Conservation (phyloP, 1,140 invertebrate species). For the Agrilus planipennis region DNA sequence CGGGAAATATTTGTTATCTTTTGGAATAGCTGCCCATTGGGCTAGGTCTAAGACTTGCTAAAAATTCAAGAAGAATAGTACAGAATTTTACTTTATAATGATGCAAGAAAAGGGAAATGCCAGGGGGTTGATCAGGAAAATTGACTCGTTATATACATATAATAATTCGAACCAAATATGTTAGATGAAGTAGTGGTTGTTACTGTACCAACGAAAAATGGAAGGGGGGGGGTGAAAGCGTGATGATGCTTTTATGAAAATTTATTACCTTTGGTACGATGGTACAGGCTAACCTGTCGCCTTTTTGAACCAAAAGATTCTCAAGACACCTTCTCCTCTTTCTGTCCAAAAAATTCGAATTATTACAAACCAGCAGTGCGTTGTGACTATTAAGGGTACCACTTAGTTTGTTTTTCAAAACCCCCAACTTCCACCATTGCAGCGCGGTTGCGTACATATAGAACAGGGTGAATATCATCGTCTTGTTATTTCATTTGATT, state of each 20-base stretch:
- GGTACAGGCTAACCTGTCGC: slow-evolving; percentile 29
- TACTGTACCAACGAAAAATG: too few species aligned
- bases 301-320: slow-evolving; percentile 28
- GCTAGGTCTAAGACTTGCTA: slow-evolving; percentile 33
- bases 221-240: too few species aligned
- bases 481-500: slow-evolving; percentile 8
- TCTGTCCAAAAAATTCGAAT: slow-evolving; percentile 13
- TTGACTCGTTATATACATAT: neutral
- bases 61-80: too few species aligned
- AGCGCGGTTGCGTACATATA: slow-evolving; percentile 55
- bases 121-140: neutral
- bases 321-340: slow-evolving; percentile 23
- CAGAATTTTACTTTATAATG: too few species aligned
- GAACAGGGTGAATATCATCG: slow-evolving; percentile 50
- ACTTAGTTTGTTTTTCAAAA: slow-evolving; percentile 33
- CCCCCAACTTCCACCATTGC: slow-evolving; percentile 49
- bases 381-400: slow-evolving; percentile 28
- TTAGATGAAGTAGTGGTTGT: too few species aligned
- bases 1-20: slow-evolving; percentile 39
- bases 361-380: slow-evolving; percentile 25
- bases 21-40: slow-evolving; percentile 40
- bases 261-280: slow-evolving; percentile 34
- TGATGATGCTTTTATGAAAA: neutral
- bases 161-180: too few species aligned
- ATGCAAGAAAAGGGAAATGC: slow-evolving; percentile 2